These are phyloP conservation scores for Nycticorax nycticorax DNA, from an alignment of 2,113 vertebrate species.

Conservation along the genomic window DNA sequence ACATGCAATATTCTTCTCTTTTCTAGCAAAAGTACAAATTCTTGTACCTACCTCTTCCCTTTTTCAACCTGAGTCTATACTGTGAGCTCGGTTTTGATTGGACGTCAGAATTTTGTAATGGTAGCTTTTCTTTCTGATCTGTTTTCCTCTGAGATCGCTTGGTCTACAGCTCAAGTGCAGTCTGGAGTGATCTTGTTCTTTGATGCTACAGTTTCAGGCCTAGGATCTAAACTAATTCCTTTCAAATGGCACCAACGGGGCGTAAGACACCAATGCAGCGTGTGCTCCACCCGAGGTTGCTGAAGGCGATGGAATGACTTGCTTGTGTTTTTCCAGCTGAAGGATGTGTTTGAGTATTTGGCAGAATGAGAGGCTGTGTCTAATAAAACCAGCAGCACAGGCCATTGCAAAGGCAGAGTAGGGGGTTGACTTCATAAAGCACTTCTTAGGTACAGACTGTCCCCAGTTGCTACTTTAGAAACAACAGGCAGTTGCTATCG, in stretches of 20 bases:
- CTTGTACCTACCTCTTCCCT: accelerated
- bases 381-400: background rate
- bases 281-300: accelerated
- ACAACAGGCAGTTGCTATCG: background rate
- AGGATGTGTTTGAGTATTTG: accelerated
- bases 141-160: background rate
- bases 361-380: background rate
- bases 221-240: background rate
- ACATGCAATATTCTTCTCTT: background rate
- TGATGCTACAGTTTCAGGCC: background rate
- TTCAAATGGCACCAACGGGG: background rate
- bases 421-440: background rate
- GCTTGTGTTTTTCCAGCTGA: background rate
- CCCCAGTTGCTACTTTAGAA: background rate
- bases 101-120: background rate
- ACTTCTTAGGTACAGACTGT: background rate
- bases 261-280: background rate
- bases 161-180: accelerated
- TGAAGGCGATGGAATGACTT: background rate
- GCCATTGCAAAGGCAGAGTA: background rate
- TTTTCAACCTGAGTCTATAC: background rate
- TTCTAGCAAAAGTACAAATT: background rate
- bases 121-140: background rate
- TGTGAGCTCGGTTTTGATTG: background rate
- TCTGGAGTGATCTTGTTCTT: background rate